phyloP scores from a whole-genome alignment of 2,113 vertebrate genomes.

The Butorides virescens region DNA sequence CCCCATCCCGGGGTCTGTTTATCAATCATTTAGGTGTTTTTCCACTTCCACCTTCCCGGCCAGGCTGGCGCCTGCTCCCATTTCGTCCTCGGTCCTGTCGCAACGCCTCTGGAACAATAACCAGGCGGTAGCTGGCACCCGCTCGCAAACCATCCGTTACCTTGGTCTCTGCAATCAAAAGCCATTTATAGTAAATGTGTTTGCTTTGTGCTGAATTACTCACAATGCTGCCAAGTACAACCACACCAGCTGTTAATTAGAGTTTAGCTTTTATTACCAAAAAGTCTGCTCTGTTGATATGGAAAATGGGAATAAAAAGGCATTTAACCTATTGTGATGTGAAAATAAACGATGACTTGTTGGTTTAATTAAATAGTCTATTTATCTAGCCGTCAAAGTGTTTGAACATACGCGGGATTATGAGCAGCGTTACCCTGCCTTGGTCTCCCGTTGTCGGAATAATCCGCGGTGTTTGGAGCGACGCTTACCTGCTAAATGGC shows the following conservation, averaged over 20 bases:
- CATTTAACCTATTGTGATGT: constrained; percentile 71
- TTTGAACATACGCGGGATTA: constrained; percentile 56
- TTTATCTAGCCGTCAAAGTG: constrained; percentile 72
- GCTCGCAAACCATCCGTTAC: not conserved
- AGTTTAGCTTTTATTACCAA: constrained; percentile 54
- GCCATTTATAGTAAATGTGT: constrained; percentile 57
- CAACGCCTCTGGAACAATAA: not conserved
- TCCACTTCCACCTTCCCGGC: not conserved
- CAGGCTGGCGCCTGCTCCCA: not conserved
- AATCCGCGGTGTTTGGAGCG: not conserved
- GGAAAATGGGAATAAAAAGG: constrained; percentile 54
- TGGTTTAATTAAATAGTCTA: constrained; percentile 60
- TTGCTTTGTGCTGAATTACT: constrained; percentile 61
- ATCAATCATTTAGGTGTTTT: not conserved
- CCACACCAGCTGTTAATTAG: constrained; percentile 59
- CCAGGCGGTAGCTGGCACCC: not conserved
- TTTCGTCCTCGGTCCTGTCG: not conserved
- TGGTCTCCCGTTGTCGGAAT: constrained; percentile 34
- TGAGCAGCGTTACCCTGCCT: not conserved
- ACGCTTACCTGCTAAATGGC: constrained; percentile 45
- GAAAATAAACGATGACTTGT: constrained; percentile 66
- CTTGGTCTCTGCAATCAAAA: constrained; percentile 27
- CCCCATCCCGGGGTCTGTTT: not conserved
- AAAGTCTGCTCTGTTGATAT: constrained; percentile 56
- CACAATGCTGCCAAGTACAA: constrained; percentile 42